phyloP scores from a whole-genome alignment of 2,888 invertebrate species.

The Xestoiulus laeticollis region DNA sequence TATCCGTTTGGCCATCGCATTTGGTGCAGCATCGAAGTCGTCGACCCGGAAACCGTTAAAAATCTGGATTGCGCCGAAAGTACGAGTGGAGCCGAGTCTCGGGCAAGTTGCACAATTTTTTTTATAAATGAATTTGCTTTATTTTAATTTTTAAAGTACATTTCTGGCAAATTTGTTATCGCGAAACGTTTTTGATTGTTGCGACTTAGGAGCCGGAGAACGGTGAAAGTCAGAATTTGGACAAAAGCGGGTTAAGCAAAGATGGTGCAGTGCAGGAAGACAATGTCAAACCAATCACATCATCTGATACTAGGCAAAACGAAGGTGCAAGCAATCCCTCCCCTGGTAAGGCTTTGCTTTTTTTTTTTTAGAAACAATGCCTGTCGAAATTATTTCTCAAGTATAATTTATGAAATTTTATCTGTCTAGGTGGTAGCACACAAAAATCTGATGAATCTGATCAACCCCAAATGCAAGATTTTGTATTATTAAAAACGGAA shows the following conservation, averaged over 20 bases:
- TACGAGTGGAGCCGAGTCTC: not conserved
- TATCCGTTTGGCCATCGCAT: slow-evolving; percentile 63
- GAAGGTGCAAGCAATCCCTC: too few relatives aligned
- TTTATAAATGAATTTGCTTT: not conserved
- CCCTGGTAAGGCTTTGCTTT: too few relatives aligned
- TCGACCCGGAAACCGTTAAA: not conserved
- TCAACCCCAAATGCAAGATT: too few relatives aligned
- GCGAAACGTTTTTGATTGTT: not conserved
- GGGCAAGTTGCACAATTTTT: not conserved
- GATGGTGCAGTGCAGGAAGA: too few relatives aligned
- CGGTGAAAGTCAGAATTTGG: not conserved
- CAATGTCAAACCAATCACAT: too few relatives aligned
- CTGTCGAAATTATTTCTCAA: not conserved
- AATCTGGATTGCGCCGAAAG: not conserved
- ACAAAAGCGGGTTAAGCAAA: not conserved
- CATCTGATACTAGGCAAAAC: too few relatives aligned
- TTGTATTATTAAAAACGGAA: too few relatives aligned
- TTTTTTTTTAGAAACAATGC: not conserved
- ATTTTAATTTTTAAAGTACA: not conserved
- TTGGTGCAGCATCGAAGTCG: slow-evolving; percentile 62
- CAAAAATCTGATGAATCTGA: not conserved
- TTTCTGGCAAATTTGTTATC: not conserved
- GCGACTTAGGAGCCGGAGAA: not conserved
- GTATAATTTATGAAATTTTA: not conserved
- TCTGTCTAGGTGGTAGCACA: not conserved